phyloP scores from a whole-genome alignment of 2,113 vertebrate species.

The Sardina pilchardus region DNA sequence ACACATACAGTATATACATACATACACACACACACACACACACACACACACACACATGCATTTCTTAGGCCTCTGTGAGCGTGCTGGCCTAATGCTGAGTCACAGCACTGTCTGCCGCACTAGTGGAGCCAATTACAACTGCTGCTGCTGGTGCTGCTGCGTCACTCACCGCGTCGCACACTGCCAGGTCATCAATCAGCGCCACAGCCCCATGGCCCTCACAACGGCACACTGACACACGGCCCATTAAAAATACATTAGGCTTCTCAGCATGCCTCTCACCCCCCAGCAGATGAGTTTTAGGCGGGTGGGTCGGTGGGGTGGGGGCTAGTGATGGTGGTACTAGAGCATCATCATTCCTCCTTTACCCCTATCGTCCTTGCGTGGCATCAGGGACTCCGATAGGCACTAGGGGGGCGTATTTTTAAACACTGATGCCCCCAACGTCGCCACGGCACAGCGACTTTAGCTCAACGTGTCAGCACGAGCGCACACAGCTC shows the following conservation, averaged over 20 bases:
- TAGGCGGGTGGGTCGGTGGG: too few species aligned
- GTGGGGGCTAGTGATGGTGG: not conserved
- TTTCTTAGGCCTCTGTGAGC: too few species aligned
- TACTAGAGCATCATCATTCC: not conserved
- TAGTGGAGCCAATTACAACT: slow-evolving; percentile 37
- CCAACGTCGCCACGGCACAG: not conserved
- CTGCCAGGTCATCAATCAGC: slow-evolving; percentile 61
- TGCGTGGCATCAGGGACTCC: not conserved
- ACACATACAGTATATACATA: not conserved
- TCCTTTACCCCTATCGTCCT: not conserved
- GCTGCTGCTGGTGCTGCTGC: slow-evolving; percentile 46
- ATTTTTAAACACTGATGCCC: not conserved
- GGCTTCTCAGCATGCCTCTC: slow-evolving; percentile 55
- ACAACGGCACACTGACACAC: slow-evolving; percentile 48
- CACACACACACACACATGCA: too few species aligned
- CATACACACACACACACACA: too few species aligned
- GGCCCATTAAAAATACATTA: slow-evolving; percentile 69
- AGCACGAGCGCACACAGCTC: not conserved
- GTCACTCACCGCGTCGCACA: slow-evolving; percentile 54
- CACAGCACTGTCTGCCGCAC: slow-evolving; percentile 41
- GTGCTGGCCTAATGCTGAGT: slow-evolving; percentile 51
- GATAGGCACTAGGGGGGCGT: not conserved
- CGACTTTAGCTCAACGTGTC: not conserved
- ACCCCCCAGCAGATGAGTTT: slow-evolving; percentile 30
- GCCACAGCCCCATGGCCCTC: slow-evolving; percentile 21